These are phyloP conservation scores for Dicyrtomina minuta DNA, from an alignment of 2,888 invertebrate species.

Conservation along the genomic window DNA sequence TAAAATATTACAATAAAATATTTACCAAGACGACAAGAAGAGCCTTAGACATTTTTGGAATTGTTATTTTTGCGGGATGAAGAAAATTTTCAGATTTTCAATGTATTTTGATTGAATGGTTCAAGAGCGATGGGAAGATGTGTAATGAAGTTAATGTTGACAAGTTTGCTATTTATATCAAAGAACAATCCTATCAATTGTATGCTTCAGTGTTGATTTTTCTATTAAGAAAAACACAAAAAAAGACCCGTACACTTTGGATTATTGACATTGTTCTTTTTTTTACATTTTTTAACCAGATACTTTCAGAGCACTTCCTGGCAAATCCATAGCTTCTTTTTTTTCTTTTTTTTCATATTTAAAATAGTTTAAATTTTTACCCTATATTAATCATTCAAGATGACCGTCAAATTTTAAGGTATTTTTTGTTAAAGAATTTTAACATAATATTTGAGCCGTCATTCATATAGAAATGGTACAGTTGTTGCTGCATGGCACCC, in stretches of 20 bases:
- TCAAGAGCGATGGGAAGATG: background rate
- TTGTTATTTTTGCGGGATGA: slow-evolving; percentile 3
- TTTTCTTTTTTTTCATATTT: slow-evolving; percentile 9
- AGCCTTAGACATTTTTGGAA: slow-evolving; percentile 38
- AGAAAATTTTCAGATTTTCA: too few relatives aligned
- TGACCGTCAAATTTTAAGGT: too few relatives aligned
- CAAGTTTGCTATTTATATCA: slow-evolving; percentile 25
- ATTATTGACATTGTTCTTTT: slow-evolving; percentile 13
- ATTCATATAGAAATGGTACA: too few relatives aligned
- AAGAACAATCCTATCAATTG: background rate
- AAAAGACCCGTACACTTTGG: too few relatives aligned
- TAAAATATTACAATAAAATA: background rate
- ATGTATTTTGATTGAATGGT: slow-evolving; percentile 3
- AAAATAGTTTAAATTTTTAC: background rate
- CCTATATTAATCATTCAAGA: slow-evolving; percentile 34
- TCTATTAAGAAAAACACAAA: too few relatives aligned
- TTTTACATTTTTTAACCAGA: too few relatives aligned
- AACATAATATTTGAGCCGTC: too few relatives aligned
- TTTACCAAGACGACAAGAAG: slow-evolving; percentile 40
- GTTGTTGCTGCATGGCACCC: too few relatives aligned
- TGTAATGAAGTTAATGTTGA: slow-evolving; percentile 9
- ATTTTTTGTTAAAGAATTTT: too few relatives aligned
- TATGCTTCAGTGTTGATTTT: too few relatives aligned
- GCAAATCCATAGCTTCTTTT: slow-evolving; percentile 5
- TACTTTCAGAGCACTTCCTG: slow-evolving; percentile 24